Base-by-base conservation (phyloP, 1,140 invertebrate genomes). In the Drosophila trapezifrons region DNA sequence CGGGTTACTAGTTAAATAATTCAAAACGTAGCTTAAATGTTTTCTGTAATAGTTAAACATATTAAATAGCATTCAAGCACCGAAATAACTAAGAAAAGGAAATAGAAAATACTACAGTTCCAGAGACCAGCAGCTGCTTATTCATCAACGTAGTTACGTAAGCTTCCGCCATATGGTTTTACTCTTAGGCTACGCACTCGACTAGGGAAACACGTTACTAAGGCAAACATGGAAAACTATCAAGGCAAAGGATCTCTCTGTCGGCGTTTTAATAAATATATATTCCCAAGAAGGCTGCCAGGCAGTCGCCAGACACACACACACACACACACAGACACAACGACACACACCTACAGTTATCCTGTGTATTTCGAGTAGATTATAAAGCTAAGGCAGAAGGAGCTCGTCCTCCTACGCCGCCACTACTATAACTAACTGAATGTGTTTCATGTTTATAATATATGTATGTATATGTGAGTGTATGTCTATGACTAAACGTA, bases 361-460 rank as follows among this genome's bases (percentile, higher is more conserved):
- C 51, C 51, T 55, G 32, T n/a, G 27, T 32, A 71, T 58, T 72
- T 72, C 54, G 57, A 71, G 69, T 72, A 69, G 35, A 58, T 71
- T 71, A 49, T 71, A 72, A 71, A 58, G 69, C 65, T 52, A 71
- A 52, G 51, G 17, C 37, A 17, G 32, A 32, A 32, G 17, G 40
- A 47, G 62, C 29, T 37, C 38, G 20, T 10, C 13, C 43, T 35
- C 45, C 47, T n/a, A n/a, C n/a, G n/a, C n/a, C 42, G 18, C 17
- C 25, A 35, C 65, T 56, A 76, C 84, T 87, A 75, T 60, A 83
- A 87, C 82, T 86, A 86, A 87, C 83, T 80, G 80, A 87, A 87
- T 87, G 84, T 87, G 83, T 87, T 87, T 87, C 83, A 87, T 76
- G 65, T 87, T 82, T 78, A 81, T 82, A 69, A 42, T 57, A 67